A percentile compares a stretch with the other conserved stretches of the same genome.
phyloP scores from a whole-genome alignment of 2,113 vertebrate species.

The Tautogolabrus adspersus region DNA sequence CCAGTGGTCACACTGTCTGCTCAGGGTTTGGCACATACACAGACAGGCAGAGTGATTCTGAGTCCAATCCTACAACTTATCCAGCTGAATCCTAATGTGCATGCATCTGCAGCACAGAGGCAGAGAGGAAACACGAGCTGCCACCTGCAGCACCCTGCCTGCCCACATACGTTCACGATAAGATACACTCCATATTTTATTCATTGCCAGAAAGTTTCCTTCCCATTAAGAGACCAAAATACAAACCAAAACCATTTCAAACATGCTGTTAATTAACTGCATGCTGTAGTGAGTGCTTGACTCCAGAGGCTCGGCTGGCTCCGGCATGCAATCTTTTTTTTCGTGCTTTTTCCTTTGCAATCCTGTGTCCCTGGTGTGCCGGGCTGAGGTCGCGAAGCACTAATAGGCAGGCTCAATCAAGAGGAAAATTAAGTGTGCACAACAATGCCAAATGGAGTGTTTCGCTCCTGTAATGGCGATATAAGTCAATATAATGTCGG shows the following conservation, averaged over 20 bases:
- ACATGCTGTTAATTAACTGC: conserved; percentile 70
- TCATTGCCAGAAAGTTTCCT: conserved; percentile 44
- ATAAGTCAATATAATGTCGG: conserved; percentile 61
- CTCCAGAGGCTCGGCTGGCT: conserved; percentile 46
- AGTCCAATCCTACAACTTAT: conserved; percentile 26
- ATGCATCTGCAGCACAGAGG: conserved; percentile 16
- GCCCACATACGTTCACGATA: conserved; percentile 33
- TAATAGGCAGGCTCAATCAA: conserved; percentile 69
- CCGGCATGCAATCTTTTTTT: conserved; percentile 24
- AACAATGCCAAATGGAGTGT: conserved; percentile 74
- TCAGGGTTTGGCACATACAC: conserved; percentile 12
- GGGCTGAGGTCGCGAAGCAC: conserved; percentile 35
- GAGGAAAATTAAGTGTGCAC: conserved; percentile 74
- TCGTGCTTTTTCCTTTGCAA: conserved; percentile 40
- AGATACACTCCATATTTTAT: conserved; percentile 68
- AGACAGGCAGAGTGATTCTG: conserved; percentile 7
- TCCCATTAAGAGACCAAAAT: conserved; percentile 33
- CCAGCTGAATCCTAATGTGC: conserved; percentile 33
- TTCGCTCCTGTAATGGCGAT: conserved; percentile 62
- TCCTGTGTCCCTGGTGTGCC: conserved; percentile 35
- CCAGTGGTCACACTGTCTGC: conserved; percentile 18
- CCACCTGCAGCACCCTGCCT: conserved; percentile 16
- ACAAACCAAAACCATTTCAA: conserved; percentile 38
- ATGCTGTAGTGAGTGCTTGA: conserved; percentile 36
- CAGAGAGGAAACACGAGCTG: conserved; percentile 21